Conservation (phyloP, 1,140 invertebrate species). For the Anoplophora glabripennis region DNA sequence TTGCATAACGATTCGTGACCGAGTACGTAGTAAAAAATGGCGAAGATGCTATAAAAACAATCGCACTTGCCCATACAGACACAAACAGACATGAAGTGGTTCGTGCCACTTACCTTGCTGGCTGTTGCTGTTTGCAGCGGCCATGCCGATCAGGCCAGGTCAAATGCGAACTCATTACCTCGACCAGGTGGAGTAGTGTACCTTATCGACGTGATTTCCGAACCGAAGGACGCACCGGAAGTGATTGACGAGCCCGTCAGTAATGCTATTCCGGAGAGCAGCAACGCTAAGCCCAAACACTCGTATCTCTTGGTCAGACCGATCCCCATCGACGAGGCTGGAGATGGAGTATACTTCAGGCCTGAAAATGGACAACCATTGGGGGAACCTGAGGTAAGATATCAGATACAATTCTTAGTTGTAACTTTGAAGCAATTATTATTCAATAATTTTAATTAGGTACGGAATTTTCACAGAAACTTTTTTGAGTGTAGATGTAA, state of each 20-base stretch:
- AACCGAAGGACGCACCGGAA: conserved; percentile 10
- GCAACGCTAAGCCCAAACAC: conserved; percentile 8
- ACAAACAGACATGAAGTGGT: conserved; percentile 12
- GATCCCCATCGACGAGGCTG: conserved; percentile 19
- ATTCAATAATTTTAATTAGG: neutral
- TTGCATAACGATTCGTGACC: neutral
- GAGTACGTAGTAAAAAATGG: neutral
- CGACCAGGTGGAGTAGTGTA: conserved; percentile 24
- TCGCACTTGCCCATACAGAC: neutral
- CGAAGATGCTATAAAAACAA: conserved; percentile 7
- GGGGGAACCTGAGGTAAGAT: conserved; percentile 1
- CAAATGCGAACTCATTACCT: neutral
- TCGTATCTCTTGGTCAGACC: conserved; percentile 18
- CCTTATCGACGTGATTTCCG: conserved; percentile 20
- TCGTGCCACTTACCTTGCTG: neutral
- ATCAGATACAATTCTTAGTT: neutral
- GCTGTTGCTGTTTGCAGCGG: conserved; percentile 2
- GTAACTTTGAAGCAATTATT: neutral
- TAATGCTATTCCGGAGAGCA: conserved; percentile 1
- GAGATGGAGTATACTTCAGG: conserved; percentile 28
- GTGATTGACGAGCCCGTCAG: too few species aligned
- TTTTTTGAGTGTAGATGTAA: too few species aligned
- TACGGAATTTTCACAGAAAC: too few species aligned
- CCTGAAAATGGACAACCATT: conserved; percentile 21
- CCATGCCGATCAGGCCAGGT: neutral